Conservation (phyloP, 37 sponge, comb jelly and placozoan species). For the Beroe ovata region DNA sequence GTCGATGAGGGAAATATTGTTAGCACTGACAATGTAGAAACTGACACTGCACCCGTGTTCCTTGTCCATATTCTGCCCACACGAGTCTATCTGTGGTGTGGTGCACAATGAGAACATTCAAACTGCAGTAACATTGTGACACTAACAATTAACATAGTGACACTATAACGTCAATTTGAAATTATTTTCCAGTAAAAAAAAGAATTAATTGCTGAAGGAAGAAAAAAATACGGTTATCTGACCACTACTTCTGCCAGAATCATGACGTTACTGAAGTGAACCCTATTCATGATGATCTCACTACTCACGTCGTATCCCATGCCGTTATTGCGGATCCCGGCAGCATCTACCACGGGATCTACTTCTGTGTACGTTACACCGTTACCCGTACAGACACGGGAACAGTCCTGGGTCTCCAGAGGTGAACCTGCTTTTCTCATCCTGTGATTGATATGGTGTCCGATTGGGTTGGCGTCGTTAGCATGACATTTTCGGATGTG, state of each 20-base stretch:
- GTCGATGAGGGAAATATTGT: not conserved
- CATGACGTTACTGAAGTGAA: too few relatives aligned
- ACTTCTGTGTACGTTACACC: constrained; percentile 26
- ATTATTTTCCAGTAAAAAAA: too few relatives aligned
- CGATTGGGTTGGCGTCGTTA: too few relatives aligned
- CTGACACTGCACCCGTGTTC: constrained; percentile 14
- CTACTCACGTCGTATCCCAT: constrained; percentile 17
- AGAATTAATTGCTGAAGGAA: too few relatives aligned
- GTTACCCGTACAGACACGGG: not conserved
- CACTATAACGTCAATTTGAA: too few relatives aligned
- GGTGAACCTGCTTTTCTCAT: not conserved
- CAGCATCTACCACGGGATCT: constrained; percentile 16
- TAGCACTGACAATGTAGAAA: constrained; percentile 18
- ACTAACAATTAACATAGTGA: not conserved
- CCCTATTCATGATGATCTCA: too few relatives aligned
- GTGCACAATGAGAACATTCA: not conserved
- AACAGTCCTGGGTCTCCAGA: not conserved
- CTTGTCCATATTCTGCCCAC: constrained; percentile 20
- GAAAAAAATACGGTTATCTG: too few relatives aligned
- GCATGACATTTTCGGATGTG: too few relatives aligned
- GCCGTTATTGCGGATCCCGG: not conserved
- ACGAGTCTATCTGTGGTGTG: constrained; percentile 2
- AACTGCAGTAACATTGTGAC: not conserved
- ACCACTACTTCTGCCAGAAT: too few relatives aligned
- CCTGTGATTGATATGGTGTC: not conserved